A percentile compares a stretch with the other conserved stretches of the same genome.
These are phyloP conservation scores for Drosophila monieri DNA, from an alignment of 2,888 invertebrate species.

Conservation along the genomic window DNA sequence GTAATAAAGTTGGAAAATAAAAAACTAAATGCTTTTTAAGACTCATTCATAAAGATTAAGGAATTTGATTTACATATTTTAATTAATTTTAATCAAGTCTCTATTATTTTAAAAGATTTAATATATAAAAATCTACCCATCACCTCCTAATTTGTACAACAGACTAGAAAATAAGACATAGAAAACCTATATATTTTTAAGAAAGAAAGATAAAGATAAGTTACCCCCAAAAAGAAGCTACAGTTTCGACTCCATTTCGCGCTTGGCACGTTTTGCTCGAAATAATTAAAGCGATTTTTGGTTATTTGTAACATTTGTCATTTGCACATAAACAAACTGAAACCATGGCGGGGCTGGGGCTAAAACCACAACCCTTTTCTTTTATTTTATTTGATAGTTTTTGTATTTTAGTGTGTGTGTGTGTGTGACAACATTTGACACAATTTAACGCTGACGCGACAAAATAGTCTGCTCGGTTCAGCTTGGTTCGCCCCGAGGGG, in stretches of 20 bases:
- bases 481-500: constrained; percentile 3
- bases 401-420: constrained; percentile 39
- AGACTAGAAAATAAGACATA: background rate
- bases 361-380: constrained; percentile 9
- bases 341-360: constrained; percentile 1
- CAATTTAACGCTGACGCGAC: constrained; percentile 67
- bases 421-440: constrained; percentile 70
- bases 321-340: constrained; percentile 26
- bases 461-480: constrained; percentile 38
- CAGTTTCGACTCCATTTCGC: constrained; percentile 6
- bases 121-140: too few relatives aligned
- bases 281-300: constrained; percentile 65
- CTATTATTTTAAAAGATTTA: too few relatives aligned
- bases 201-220: background rate
- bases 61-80: too few relatives aligned
- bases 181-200: background rate
- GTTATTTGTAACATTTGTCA: constrained; percentile 62
- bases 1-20: background rate
- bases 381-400: background rate
- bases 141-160: too few relatives aligned
- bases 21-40: too few relatives aligned
- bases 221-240: background rate
- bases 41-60: too few relatives aligned
- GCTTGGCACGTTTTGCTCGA: constrained; percentile 52
- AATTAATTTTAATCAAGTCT: too few relatives aligned